These are phyloP conservation scores for Caenorhabditis drosophilae DNA, from an alignment of 2,888 invertebrate species.

Conservation along the genomic window DNA sequence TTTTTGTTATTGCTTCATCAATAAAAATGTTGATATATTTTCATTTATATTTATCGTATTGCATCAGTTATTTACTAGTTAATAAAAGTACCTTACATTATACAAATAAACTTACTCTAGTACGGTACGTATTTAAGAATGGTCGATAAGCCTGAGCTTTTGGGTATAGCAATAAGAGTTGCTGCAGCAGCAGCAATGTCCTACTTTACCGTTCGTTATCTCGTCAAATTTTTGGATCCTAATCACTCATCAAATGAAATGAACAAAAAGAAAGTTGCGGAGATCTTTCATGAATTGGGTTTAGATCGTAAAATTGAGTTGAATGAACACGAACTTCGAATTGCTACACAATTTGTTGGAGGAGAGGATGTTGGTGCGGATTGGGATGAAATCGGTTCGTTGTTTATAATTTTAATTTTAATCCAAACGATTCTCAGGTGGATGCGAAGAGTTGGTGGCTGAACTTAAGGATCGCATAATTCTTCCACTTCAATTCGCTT, in stretches of 20 bases:
- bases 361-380: slow-evolving; percentile 47
- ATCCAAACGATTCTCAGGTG: too few species aligned
- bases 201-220: slow-evolving; percentile 42
- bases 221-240: slow-evolving; percentile 56
- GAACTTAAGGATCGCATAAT: slow-evolving; percentile 63
- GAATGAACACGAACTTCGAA: slow-evolving; percentile 62
- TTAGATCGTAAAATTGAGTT: slow-evolving; percentile 50
- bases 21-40: slow-evolving; percentile 42
- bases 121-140: slow-evolving; percentile 5
- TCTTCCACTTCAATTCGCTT: slow-evolving; percentile 53
- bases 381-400: slow-evolving; percentile 58
- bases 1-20: slow-evolving; percentile 29
- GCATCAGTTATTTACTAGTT: slow-evolving; percentile 23
- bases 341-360: slow-evolving; percentile 59
- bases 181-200: slow-evolving; percentile 47
- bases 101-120: background rate
- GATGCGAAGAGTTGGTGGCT: slow-evolving; percentile 55
- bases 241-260: slow-evolving; percentile 49
- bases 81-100: slow-evolving; percentile 13
- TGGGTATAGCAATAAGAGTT: slow-evolving; percentile 37
- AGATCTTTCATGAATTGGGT: slow-evolving; percentile 54
- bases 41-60: slow-evolving; percentile 4
- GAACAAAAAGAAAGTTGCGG: slow-evolving; percentile 55
- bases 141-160: slow-evolving; percentile 41
- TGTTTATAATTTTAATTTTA: background rate